These are phyloP conservation scores for Bathynomus jamesi DNA, from an alignment of 1,140 invertebrate genomes.

Conservation along the genomic window DNA sequence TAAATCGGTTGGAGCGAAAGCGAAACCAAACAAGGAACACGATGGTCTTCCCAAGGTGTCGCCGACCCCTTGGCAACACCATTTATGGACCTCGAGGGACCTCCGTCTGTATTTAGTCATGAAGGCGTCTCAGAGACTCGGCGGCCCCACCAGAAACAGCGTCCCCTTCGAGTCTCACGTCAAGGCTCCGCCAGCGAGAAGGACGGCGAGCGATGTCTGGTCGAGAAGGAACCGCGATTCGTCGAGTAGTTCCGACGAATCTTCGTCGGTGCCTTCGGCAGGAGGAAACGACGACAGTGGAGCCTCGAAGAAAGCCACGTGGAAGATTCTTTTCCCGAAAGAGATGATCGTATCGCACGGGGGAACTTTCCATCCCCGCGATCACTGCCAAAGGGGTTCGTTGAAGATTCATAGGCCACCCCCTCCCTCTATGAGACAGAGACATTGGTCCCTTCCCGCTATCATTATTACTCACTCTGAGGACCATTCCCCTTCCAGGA, in stretches of 20 bases:
- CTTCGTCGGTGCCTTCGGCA: too few relatives aligned
- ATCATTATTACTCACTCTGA: slow-evolving; percentile 9
- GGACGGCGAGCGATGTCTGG: not conserved
- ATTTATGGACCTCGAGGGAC: slow-evolving; percentile 11
- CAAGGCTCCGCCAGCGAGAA: not conserved
- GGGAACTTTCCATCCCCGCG: not conserved
- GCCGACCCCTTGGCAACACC: not conserved
- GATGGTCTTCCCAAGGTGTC: too few relatives aligned
- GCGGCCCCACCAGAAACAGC: not conserved
- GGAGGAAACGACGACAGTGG: too few relatives aligned
- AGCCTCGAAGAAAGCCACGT: too few relatives aligned
- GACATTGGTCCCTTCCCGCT: slow-evolving; percentile 8
- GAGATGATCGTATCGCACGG: not conserved
- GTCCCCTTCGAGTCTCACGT: too few relatives aligned
- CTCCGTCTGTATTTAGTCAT: slow-evolving; percentile 11
- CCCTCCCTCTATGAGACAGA: not conserved
- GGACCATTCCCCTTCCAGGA: not conserved
- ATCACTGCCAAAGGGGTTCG: not conserved
- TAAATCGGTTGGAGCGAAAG: too few relatives aligned
- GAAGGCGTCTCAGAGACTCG: not conserved
- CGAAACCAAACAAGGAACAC: too few relatives aligned
- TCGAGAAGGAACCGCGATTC: too few relatives aligned
- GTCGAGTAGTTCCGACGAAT: too few relatives aligned
- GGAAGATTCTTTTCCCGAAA: not conserved
- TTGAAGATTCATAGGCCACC: not conserved